A percentile compares a stretch with the other conserved stretches of the same genome.
Conservation (phyloP, 2,888 invertebrate genomes). For the Seladonia tumulorum region DNA sequence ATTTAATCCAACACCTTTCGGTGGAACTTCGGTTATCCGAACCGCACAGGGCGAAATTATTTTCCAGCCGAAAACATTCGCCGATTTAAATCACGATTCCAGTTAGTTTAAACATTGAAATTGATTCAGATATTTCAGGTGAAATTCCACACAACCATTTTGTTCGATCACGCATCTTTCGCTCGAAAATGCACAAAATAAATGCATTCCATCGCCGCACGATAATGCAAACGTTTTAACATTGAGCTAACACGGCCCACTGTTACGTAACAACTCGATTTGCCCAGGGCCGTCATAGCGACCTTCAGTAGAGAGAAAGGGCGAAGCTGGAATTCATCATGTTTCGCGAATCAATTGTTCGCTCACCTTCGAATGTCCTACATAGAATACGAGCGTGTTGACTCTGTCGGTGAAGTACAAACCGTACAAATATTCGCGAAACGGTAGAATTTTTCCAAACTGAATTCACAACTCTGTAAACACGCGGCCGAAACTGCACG, state of each 20-base stretch:
- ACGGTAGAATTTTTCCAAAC: neutral
- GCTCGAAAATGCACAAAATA: neutral
- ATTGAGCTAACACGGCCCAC: neutral
- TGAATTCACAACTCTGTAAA: neutral
- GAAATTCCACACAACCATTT: too few species aligned
- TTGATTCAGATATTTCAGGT: too few species aligned
- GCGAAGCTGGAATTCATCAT: neutral
- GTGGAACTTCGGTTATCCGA: too few species aligned
- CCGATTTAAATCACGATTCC: neutral
- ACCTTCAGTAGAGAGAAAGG: neutral
- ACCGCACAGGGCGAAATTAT: too few species aligned
- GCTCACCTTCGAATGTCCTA: accelerated
- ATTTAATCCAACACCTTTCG: too few species aligned
- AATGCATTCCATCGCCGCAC: neutral
- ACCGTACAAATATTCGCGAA: too few species aligned
- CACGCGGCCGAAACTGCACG: neutral
- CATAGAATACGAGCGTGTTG: neutral
- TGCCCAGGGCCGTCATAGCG: neutral
- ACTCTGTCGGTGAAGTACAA: neutral
- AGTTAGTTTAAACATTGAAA: too few species aligned
- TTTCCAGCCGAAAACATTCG: neutral
- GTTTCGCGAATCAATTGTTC: neutral
- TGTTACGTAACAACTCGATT: neutral
- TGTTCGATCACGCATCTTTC: too few species aligned
- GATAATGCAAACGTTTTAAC: neutral